phyloP scores from a whole-genome alignment of 2,113 vertebrate genomes.

The Theropithecus gelada region DNA sequence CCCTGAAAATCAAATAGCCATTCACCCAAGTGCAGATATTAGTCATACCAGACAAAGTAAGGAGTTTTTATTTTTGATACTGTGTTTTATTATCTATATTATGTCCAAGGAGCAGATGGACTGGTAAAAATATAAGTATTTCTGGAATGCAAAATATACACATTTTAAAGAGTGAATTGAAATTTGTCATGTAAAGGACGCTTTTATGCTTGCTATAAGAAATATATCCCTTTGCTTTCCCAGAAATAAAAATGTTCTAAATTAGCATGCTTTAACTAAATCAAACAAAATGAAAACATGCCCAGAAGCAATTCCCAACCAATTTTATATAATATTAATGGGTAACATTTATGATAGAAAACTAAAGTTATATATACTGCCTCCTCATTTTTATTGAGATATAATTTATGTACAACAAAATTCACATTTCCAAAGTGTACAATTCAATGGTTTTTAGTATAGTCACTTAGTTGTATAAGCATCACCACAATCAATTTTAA shows the following conservation, averaged over 20 bases:
- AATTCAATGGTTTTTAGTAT: background rate
- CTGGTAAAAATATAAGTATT: conserved; percentile 50
- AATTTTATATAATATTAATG: conserved; percentile 49
- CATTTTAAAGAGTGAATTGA: conserved; percentile 54
- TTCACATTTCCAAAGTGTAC: background rate
- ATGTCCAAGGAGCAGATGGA: conserved; percentile 41
- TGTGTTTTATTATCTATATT: background rate
- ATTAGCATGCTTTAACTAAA: conserved; percentile 48
- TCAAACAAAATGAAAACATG: conserved; percentile 36
- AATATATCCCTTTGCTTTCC: conserved; percentile 39
- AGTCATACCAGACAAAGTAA: background rate
- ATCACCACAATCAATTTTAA: background rate
- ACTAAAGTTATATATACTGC: background rate
- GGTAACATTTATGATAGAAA: background rate
- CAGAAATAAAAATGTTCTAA: conserved; percentile 54
- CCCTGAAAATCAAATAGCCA: background rate
- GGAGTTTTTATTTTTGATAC: background rate
- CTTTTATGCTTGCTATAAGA: conserved; percentile 45
- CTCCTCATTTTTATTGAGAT: background rate
- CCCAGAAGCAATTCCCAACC: background rate
- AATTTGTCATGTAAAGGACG: conserved; percentile 54
- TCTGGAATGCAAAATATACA: conserved; percentile 51
- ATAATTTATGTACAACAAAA: background rate
- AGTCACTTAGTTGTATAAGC: background rate
- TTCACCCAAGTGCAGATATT: background rate